These are phyloP conservation scores for Forbesichthys papilliferus DNA, from an alignment of 2,113 vertebrate genomes.

Conservation along the genomic window DNA sequence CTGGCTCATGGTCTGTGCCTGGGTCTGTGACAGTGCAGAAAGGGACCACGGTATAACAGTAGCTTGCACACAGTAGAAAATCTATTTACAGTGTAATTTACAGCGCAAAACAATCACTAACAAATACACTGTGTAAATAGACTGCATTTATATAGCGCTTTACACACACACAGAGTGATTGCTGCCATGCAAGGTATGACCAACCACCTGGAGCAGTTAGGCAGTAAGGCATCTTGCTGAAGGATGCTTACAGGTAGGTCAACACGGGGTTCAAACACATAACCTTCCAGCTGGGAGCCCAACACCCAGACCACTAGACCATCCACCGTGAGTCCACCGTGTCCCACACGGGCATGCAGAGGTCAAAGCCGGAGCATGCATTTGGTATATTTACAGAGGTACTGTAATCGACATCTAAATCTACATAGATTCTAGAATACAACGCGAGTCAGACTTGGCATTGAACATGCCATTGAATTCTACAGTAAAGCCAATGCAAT, in stretches of 20 bases:
- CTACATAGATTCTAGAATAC: conserved; percentile 22
- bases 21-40: conserved; percentile 80
- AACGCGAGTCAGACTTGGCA: conserved; percentile 43
- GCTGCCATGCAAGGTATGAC: too few species aligned
- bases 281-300: too few species aligned
- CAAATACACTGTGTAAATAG: neutral
- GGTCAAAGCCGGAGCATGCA: conserved; percentile 44
- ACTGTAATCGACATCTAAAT: neutral
- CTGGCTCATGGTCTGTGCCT: conserved; percentile 92
- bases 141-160: too few species aligned
- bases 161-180: too few species aligned
- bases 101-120: neutral
- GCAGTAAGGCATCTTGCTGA: neutral
- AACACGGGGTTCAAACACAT: too few species aligned
- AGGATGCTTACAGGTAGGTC: too few species aligned
- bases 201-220: neutral
- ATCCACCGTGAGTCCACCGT: too few species aligned
- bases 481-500: conserved; percentile 17
- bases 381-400: conserved; percentile 21
- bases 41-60: conserved; percentile 33
- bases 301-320: too few species aligned
- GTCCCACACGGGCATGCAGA: conserved; percentile 49
- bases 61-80: neutral
- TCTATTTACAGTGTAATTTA: neutral
- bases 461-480: conserved; percentile 34